A percentile compares a stretch with the other conserved stretches of the same genome.
phyloP scores from a whole-genome alignment of 2,888 invertebrate genomes.

The Colletes collaris region DNA sequence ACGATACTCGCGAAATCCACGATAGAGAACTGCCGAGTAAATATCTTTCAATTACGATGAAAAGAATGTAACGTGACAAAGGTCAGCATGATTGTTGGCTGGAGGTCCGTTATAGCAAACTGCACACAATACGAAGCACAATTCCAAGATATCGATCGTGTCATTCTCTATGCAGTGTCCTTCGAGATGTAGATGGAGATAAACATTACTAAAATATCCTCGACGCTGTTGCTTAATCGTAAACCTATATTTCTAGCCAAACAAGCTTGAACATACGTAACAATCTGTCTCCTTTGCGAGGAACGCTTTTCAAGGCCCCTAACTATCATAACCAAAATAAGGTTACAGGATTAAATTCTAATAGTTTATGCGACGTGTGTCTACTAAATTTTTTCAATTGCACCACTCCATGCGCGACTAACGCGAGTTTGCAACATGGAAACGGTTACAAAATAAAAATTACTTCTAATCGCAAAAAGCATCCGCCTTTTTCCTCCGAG shows the following conservation, averaged over 20 bases:
- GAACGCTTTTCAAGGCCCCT: background rate
- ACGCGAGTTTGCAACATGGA: too few relatives aligned
- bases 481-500: background rate
- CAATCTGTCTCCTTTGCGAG: too few relatives aligned
- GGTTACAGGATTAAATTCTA: too few relatives aligned
- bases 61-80: slow-evolving; percentile 45
- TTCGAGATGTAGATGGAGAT: slow-evolving; percentile 57
- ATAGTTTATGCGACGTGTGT: too few relatives aligned
- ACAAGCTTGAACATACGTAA: background rate
- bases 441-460: too few relatives aligned
- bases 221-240: slow-evolving; percentile 24
- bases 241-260: slow-evolving; percentile 31
- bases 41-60: slow-evolving; percentile 44
- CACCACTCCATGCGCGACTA: too few relatives aligned
- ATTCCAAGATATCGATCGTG: slow-evolving; percentile 60
- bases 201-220: slow-evolving; percentile 54
- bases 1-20: slow-evolving; percentile 12
- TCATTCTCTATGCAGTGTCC: slow-evolving; percentile 44
- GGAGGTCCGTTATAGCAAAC: slow-evolving; percentile 40
- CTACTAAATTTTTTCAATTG: background rate
- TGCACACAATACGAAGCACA: slow-evolving; percentile 42
- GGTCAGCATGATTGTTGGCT: slow-evolving; percentile 35
- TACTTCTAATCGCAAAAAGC: background rate
- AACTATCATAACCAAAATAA: too few relatives aligned
- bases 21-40: slow-evolving; percentile 10